A percentile compares a stretch with the other conserved stretches of the same genome.
Evolutionary conservation across 1,140 invertebrate genomes (phyloP).

Genomic region (Trypoxylus dichotomus): DNA sequence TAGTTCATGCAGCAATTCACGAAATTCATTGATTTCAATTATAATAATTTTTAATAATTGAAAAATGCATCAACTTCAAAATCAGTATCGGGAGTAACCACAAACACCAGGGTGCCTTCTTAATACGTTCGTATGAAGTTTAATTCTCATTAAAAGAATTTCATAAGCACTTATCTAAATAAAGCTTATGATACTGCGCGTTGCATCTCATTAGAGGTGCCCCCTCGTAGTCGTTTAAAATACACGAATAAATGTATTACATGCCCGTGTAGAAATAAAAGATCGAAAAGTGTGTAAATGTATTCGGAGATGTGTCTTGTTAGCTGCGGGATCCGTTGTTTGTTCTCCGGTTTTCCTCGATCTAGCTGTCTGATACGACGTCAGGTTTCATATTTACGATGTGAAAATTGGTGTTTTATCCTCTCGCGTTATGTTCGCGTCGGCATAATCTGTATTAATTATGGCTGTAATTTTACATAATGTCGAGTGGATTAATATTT

Average conservation of each 20-base stretch:
- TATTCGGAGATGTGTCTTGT: background rate
- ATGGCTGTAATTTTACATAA: background rate
- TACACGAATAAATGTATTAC: background rate
- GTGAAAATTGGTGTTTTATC: slow-evolving; percentile 2
- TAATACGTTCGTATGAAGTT: too few relatives aligned
- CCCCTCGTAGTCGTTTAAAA: background rate
- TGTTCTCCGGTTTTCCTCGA: slow-evolving; percentile 3
- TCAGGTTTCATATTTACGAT: background rate
- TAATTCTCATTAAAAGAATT: too few relatives aligned
- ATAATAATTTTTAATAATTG: too few relatives aligned
- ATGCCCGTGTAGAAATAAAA: background rate
- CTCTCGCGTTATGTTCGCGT: background rate
- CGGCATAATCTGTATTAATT: background rate
- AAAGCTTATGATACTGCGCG: too few relatives aligned
- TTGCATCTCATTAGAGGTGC: too few relatives aligned
- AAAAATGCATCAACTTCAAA: too few relatives aligned
- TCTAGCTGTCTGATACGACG: background rate
- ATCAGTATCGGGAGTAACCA: too few relatives aligned
- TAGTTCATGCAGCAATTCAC: too few relatives aligned
- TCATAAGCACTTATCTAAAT: too few relatives aligned
- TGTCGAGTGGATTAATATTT: background rate
- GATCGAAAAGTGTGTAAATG: background rate
- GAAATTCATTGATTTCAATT: too few relatives aligned
- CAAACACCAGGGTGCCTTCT: too few relatives aligned
- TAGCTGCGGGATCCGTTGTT: background rate